Percentiles rank a stretch among this genome's conserved stretches.
Evolutionary conservation across 2,113 vertebrate species (phyloP).

Genomic region (Cygnus buccinator): DNA sequence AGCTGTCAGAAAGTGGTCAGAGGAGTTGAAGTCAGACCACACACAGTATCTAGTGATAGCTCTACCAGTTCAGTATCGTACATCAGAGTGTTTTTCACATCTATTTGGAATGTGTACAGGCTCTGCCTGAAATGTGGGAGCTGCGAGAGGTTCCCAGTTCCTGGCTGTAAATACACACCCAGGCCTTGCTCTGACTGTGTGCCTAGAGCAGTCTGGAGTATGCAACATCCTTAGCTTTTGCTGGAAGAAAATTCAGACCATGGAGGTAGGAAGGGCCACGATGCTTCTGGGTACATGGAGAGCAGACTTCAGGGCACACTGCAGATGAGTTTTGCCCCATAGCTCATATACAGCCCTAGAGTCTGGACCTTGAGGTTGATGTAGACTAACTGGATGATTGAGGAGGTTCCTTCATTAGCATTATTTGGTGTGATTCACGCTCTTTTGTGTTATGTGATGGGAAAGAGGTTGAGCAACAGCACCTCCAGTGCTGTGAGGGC

Average conservation of each 20-base stretch:
- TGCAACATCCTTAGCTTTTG: neutral
- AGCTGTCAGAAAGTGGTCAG: neutral
- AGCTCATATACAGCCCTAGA: neutral
- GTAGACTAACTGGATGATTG: neutral
- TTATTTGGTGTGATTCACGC: neutral
- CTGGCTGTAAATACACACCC: neutral
- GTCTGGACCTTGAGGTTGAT: neutral
- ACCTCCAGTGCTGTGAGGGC: fast-evolving
- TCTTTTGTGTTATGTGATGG: neutral
- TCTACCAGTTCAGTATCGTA: neutral
- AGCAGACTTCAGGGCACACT: neutral
- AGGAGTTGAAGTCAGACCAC: neutral
- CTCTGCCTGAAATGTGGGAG: neutral
- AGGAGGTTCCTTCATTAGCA: neutral
- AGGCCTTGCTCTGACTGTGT: neutral
- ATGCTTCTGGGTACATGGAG: neutral
- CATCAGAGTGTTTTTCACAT: neutral
- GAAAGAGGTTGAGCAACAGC: neutral
- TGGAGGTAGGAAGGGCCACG: neutral
- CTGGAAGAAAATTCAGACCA: neutral
- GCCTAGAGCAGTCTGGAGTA: neutral
- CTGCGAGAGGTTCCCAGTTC: neutral
- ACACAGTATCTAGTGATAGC: neutral
- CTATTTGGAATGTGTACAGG: neutral
- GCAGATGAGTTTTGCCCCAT: neutral